Base-by-base conservation (phyloP, 2,113 vertebrate species). In the Rhagologus leucostigma region DNA sequence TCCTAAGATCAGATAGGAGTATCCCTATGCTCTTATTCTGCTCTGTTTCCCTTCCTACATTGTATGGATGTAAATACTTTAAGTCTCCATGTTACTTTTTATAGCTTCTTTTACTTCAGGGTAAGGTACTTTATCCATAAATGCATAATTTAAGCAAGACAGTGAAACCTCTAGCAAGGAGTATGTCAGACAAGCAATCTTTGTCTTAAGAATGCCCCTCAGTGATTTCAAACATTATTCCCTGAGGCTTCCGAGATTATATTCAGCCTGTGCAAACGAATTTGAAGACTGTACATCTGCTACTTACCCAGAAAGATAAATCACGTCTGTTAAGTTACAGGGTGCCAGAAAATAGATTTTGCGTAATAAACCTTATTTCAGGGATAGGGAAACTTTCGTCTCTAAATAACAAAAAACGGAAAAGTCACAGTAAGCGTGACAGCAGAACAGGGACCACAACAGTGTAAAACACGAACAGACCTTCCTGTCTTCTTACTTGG, bases 111-210 rank as follows among this genome's bases (percentile, higher is more conserved):
- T 95, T 71, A 91, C 80, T 96, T 95, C 73, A 96, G 77, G 49
- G 65, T 74, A 74, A 93, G 74, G 62, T 75, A 75, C 20, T 84
- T 87, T 84, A 63, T 55, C 57, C 65, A 78, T 59, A 87, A 62
- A 89, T 90, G 86, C 41, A 71, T 95, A 95, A 98, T 97, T 95
- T 82, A 96, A 78, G 84, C 20, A 86, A 79, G 65, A 55, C 42
- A 67, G 26, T 53, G 68, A 96, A 96, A 84, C 16, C 8, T 70
- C 57, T 42, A 46, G 42, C 46, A 87, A 87, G 46, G 37, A 84
- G 6, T 60, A 53, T 47, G 47, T 94, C 74, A 87, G 78, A 94
- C 35, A 90, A 94, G 55, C 47, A 53, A 59, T 84, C 77, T 78
- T 74, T 68, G 39, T 56, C 74, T 91, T 89, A 89, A 84, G 79